Base-by-base conservation (phyloP, 1,140 invertebrate species). In the Micrasema minimum region DNA sequence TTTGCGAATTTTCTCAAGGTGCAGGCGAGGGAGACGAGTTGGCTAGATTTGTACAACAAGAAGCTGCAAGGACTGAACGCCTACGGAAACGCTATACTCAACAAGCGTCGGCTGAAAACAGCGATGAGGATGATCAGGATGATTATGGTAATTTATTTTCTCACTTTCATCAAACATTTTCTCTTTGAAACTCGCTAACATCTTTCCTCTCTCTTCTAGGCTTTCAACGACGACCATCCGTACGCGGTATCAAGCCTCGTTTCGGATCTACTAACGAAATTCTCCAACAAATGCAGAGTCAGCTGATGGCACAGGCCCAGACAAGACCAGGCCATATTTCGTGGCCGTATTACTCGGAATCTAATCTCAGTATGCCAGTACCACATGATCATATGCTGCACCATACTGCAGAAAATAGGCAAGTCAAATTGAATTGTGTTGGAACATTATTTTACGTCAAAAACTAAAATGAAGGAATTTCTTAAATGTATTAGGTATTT, bases 191-290 rank as follows among this genome's bases (percentile, higher is more conserved):
- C 38, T 2, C 10, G 10, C 38, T n/a, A 9, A 41, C 38, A 41
- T 9, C n/a, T 2, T 1, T 5, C 10, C 5, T 1, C 1, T 41
- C 38, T 5, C 1, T 41, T 41, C 2, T 68, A 85, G 82, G 83
- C 4, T 96, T 96, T 79, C 92, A 93, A 76, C 85, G 92, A n/a
- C 84, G 94, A 7, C 94, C 94, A 0, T 93, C 93, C 0, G 94
- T 96, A 1, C 85, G 93, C 0, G 86, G 87, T 16, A 87, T 87
- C 16, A 87, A 88, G 75, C 85, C 86, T 12, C 85, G 91, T 38
- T 91, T 93, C 50, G 91, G 92, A 23, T 90, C 91, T 0, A 93
- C 92, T 0, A 91, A 90, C 41, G 92, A 95, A 76, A 93, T 94
- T 10, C 80, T 94, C 0, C 90, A 93, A 74, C 91, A 94, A 72